Percentiles rank a stretch among this genome's conserved stretches.
These are phyloP conservation scores for Eleutherodactylus coqui DNA, from an alignment of 2,797 vertebrate genomes.

Conservation along the genomic window DNA sequence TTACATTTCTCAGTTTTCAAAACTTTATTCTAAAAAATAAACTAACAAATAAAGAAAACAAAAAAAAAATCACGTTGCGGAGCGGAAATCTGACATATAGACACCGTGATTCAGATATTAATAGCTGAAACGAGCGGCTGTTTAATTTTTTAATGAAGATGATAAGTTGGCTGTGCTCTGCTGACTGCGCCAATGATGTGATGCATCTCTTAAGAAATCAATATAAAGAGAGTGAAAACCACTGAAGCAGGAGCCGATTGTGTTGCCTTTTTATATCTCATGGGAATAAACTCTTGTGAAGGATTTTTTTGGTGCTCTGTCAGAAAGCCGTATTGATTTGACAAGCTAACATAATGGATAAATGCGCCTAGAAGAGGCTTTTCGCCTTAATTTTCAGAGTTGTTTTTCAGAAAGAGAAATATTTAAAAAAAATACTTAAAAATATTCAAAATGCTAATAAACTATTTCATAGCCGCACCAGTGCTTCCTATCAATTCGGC, in stretches of 20 bases:
- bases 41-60: background rate
- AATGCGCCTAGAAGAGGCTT: background rate
- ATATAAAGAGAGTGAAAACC: background rate
- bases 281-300: background rate
- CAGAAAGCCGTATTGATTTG: slow-evolving; percentile 8
- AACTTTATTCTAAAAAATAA: background rate
- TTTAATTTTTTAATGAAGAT: slow-evolving; percentile 43
- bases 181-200: background rate
- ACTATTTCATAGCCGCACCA: background rate
- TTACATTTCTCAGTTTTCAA: background rate
- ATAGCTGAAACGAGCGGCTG: slow-evolving; percentile 14
- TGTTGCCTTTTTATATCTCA: slow-evolving; percentile 20
- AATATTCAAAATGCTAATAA: background rate
- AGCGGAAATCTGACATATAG: background rate
- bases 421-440: background rate
- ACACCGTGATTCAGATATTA: slow-evolving; percentile 8
- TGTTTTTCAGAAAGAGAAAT: background rate
- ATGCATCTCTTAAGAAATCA: slow-evolving; percentile 31
- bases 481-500: too few species aligned
- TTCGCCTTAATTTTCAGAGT: background rate
- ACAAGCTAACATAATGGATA: slow-evolving; percentile 18
- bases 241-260: background rate
- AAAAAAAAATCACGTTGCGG: background rate
- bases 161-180: background rate
- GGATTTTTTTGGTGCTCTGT: slow-evolving; percentile 19